These are phyloP conservation scores for Meganola albula DNA, from an alignment of 2,888 invertebrate genomes.

Conservation along the genomic window DNA sequence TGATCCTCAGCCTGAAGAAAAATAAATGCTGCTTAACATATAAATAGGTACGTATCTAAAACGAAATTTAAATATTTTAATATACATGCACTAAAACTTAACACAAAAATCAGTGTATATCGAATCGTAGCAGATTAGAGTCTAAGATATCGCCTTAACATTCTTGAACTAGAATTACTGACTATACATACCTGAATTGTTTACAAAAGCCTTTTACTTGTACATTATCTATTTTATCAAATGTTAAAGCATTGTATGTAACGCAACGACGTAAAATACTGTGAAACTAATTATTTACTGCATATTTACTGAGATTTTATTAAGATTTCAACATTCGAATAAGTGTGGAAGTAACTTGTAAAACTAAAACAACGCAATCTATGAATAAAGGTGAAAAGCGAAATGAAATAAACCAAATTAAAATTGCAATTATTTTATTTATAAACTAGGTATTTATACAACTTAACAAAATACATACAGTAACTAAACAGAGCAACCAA, in stretches of 20 bases:
- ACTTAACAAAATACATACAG: slow-evolving; percentile 77
- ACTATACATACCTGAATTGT: slow-evolving; percentile 54
- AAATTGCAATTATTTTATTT: slow-evolving; percentile 71
- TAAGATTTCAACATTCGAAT: too few relatives aligned
- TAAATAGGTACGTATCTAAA: too few relatives aligned
- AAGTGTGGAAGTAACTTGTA: too few relatives aligned
- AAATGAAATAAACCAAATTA: slow-evolving; percentile 61
- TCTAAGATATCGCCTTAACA: slow-evolving; percentile 55
- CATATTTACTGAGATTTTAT: too few relatives aligned
- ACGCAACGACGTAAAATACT: slow-evolving; percentile 8
- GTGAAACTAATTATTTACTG: slow-evolving; percentile 15
- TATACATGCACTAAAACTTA: too few relatives aligned
- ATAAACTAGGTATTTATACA: slow-evolving; percentile 77
- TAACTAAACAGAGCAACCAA: slow-evolving; percentile 73
- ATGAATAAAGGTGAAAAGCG: slow-evolving; percentile 34
- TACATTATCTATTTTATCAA: slow-evolving; percentile 16
- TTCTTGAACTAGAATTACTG: too few relatives aligned
- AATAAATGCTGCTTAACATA: too few relatives aligned
- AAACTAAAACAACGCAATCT: slow-evolving; percentile 13
- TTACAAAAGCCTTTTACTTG: slow-evolving; percentile 51
- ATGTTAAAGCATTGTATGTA: slow-evolving; percentile 12
- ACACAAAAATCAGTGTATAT: too few relatives aligned
- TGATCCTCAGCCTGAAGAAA: too few relatives aligned
- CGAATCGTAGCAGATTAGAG: too few relatives aligned
- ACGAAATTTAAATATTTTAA: too few relatives aligned